phyloP scores from a whole-genome alignment of 2,888 invertebrate species.

The Zelleria hepariella region DNA sequence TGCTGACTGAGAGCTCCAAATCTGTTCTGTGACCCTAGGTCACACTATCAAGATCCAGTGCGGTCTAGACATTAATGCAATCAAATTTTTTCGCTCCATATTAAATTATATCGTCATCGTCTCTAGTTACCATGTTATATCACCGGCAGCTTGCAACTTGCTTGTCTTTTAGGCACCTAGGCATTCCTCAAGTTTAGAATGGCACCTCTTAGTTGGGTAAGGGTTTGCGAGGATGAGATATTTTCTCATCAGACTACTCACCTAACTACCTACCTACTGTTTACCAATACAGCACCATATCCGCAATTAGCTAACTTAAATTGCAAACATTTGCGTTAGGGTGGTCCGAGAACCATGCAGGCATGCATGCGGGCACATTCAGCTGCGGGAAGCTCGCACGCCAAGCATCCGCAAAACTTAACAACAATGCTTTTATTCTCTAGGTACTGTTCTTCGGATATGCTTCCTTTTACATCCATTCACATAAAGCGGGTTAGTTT shows the following conservation, averaged over 20 bases:
- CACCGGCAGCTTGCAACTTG: not conserved
- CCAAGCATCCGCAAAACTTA: constrained; percentile 7
- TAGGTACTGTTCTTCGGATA: not conserved
- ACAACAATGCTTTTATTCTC: not conserved
- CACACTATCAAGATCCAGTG: constrained; percentile 1
- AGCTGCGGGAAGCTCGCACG: constrained; percentile 50
- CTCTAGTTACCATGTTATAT: not conserved
- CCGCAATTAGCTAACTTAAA: not conserved
- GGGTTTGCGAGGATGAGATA: no score
- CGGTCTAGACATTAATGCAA: not conserved
- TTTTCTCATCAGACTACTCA: no score
- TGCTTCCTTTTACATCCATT: not conserved
- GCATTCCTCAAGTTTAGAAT: no score
- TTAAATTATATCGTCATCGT: not conserved
- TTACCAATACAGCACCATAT: not conserved
- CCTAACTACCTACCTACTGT: no score
- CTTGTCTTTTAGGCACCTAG: no score
- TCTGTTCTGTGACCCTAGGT: not conserved
- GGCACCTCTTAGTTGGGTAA: no score
- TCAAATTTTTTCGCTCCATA: not conserved
- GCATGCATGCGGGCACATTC: constrained; percentile 58
- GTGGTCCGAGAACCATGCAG: constrained; percentile 34
- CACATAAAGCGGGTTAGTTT: not conserved
- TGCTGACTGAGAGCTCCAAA: not conserved
- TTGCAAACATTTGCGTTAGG: constrained; percentile 37